A percentile compares a stretch with the other conserved stretches of the same genome.
Conservation (phyloP, 2,113 vertebrate species). For the Actenoides lindsayi region DNA sequence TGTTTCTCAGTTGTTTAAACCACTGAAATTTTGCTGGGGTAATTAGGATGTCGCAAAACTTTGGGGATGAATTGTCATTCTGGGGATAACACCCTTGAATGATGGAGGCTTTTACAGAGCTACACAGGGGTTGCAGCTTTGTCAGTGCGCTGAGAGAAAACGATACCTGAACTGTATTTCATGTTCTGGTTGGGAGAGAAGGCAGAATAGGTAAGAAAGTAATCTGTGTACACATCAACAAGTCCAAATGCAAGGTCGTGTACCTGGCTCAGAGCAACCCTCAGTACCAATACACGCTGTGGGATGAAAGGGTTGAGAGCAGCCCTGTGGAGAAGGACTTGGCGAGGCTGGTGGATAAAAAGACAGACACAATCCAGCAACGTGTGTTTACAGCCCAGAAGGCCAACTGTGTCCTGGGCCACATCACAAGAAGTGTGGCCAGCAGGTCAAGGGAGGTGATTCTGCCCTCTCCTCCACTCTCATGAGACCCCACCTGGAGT, state of each 20-base stretch:
- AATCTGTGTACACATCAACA: not conserved
- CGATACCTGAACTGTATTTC: not conserved
- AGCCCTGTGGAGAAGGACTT: not conserved
- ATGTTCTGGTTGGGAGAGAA: not conserved
- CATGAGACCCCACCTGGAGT: not conserved
- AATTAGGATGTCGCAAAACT: accelerated
- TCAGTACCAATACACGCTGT: not conserved
- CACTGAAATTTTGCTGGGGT: not conserved
- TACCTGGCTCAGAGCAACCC: not conserved
- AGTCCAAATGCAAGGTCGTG: not conserved
- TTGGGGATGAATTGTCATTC: accelerated
- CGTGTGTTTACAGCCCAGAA: no score
- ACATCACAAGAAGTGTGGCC: no score
- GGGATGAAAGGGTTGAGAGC: not conserved
- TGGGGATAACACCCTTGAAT: accelerated
- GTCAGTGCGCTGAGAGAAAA: not conserved
- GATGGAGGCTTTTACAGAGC: not conserved
- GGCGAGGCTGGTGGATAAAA: no score
- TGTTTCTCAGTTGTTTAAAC: not conserved
- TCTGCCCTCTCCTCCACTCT: no score
- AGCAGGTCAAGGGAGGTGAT: no score
- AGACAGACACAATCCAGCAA: no score
- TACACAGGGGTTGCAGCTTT: not conserved
- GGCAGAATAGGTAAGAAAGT: not conserved
- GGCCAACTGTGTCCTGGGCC: no score